Conservation (phyloP, 2,888 invertebrate species). For the Phengaris arion region DNA sequence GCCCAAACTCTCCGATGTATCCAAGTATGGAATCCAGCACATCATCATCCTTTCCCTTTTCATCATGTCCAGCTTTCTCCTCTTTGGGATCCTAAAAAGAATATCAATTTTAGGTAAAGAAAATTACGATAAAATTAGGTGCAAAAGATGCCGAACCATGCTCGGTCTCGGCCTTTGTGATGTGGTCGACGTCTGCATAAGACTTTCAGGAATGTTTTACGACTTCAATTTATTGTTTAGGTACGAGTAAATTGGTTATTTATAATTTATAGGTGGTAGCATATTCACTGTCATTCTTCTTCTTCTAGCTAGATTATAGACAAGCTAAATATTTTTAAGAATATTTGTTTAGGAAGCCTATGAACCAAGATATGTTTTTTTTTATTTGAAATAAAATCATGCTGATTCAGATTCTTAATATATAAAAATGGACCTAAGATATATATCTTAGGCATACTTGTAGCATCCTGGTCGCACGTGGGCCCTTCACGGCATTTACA, state of each 20-base stretch:
- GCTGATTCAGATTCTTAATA: background rate
- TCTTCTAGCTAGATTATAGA: background rate
- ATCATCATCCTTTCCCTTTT: slow-evolving; percentile 24
- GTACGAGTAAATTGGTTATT: background rate
- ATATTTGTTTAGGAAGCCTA: no score
- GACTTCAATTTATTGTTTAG: background rate
- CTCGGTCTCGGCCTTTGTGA: background rate
- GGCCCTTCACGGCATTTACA: background rate
- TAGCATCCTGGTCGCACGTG: background rate
- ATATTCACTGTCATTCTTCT: background rate
- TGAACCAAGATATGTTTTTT: no score
- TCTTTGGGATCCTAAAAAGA: slow-evolving; percentile 29
- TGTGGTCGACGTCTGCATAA: background rate
- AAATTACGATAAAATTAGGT: background rate
- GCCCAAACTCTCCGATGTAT: slow-evolving; percentile 42
- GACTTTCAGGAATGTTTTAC: background rate
- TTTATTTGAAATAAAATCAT: no score
- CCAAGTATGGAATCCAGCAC: slow-evolving; percentile 24
- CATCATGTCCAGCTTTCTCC: slow-evolving; percentile 8
- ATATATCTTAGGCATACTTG: no score
- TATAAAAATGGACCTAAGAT: background rate
- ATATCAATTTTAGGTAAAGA: background rate
- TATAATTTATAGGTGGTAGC: background rate
- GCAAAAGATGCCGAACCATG: background rate
- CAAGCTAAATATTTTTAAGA: no score